Evolutionary conservation across 2,888 invertebrate genomes (phyloP), one percentile per base, ranked within the genome.

Genomic region (Tillus elongatus): DNA sequence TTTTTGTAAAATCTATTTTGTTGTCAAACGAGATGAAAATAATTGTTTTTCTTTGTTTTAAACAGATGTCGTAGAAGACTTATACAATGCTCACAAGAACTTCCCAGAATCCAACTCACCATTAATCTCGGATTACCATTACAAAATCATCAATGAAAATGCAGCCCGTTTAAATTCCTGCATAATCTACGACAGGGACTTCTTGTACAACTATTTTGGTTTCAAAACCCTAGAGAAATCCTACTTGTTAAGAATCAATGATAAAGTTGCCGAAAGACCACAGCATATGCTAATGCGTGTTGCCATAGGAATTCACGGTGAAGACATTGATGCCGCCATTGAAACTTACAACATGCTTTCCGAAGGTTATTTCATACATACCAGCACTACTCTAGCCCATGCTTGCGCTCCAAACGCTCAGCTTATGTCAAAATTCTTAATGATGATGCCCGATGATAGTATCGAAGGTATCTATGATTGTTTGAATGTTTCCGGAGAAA

Each of bases 221-320:
- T 76, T 77, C 56, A 75, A 74, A 64, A 29, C 19, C 14, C n/a
- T 41, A 19, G 75, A 77, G 49, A 58, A 73, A 16, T 73, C 74
- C 0, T 77, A 77, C 49, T 54, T 76, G 37, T 55, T 75, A 43
- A 73, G 69, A 52, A 72, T 73, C 29, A 56, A 72, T 52, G 69
- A 68, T 1, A 69, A 69, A 58, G 68, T 72, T 13, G 73, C 64
- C 14, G 77, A 77, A 53, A 58, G 77, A 6, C 77, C 77, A 1
- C 77, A 78, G 53, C 75, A 78, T 51, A 71, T 77, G 74, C 50
- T 77, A 44, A 77, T 77, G 77, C 57, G 77, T 40, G 76, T 77
- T 4, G 52, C 76, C 10, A 68, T 78, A 27, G 77, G 76, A 8
- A 75, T 77, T 41, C 77, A 79, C 52, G 67, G 67, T 6, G 62